A percentile compares a stretch with the other conserved stretches of the same genome.
These are phyloP conservation scores for Australoheros facetus DNA, from an alignment of 2,797 vertebrate species.

Conservation along the genomic window DNA sequence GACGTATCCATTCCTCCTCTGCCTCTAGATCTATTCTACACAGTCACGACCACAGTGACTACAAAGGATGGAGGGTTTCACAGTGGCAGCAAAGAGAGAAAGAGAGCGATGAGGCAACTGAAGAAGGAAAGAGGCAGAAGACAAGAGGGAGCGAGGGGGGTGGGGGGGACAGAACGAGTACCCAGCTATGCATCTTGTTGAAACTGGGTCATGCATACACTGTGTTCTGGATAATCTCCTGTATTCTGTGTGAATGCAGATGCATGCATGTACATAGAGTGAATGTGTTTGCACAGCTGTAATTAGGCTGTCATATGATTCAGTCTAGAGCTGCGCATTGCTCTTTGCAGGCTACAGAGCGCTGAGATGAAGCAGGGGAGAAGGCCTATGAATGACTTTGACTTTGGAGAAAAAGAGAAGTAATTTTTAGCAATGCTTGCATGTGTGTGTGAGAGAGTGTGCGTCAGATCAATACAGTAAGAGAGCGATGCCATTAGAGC, in stretches of 20 bases:
- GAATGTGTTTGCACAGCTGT: constrained; percentile 64
- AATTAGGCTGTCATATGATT: constrained; percentile 61
- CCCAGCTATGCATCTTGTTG: constrained; percentile 52
- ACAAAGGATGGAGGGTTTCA: constrained; percentile 63
- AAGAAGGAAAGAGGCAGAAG: constrained; percentile 64
- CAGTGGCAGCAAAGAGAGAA: constrained; percentile 41
- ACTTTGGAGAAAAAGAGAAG: constrained; percentile 27
- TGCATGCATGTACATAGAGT: constrained; percentile 45
- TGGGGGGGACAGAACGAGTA: constrained; percentile 18
- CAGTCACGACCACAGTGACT: constrained; percentile 70
- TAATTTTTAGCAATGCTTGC: constrained; percentile 44
- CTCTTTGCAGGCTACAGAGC: constrained; percentile 40
- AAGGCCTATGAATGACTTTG: constrained; percentile 23
- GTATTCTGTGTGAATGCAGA: constrained; percentile 45
- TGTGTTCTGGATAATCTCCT: constrained; percentile 47
- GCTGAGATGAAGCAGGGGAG: constrained; percentile 28
- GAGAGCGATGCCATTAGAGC: constrained; percentile 67
- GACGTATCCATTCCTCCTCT: constrained; percentile 71
- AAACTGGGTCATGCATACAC: constrained; percentile 70
- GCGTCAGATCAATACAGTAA: constrained; percentile 73
- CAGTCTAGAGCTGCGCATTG: constrained; percentile 34
- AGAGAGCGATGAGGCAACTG: constrained; percentile 42
- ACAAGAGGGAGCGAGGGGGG: constrained; percentile 37
- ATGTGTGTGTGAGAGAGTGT: constrained; percentile 31
- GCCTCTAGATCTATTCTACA: constrained; percentile 70